Percentiles rank a stretch among this genome's conserved stretches.
Conservation (phyloP, 2,797 vertebrate species). For the Anableps anableps region DNA sequence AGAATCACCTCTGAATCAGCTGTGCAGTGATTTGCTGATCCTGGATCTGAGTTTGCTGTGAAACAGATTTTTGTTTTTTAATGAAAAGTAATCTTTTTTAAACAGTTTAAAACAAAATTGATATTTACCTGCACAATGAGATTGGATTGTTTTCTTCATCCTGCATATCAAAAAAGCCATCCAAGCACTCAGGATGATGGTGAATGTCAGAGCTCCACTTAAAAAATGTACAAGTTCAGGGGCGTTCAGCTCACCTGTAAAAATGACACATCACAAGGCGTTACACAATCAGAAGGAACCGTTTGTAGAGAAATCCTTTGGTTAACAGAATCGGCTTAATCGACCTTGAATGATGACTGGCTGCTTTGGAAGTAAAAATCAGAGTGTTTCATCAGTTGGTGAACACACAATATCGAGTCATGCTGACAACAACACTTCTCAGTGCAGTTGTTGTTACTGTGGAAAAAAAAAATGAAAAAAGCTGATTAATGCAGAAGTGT, state of each 20-base stretch:
- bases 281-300: background rate
- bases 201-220: constrained; percentile 27
- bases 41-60: background rate
- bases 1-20: background rate
- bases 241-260: background rate
- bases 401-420: no score
- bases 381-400: no score
- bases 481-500: no score
- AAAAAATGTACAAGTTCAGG: constrained; percentile 22
- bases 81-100: no score
- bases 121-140: background rate
- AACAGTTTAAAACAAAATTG: background rate
- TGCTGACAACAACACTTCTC: no score
- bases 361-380: no score
- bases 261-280: background rate
- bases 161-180: background rate
- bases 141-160: background rate
- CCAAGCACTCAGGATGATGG: constrained; percentile 10
- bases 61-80: background rate
- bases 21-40: background rate
- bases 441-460: no score
- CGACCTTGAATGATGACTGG: no score
- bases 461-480: no score
- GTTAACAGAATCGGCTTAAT: no score
- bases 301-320: background rate